Evolutionary conservation across 2,113 vertebrate species (phyloP), one percentile per base, ranked within the genome.

Genomic region (Chionodraco myersi): DNA sequence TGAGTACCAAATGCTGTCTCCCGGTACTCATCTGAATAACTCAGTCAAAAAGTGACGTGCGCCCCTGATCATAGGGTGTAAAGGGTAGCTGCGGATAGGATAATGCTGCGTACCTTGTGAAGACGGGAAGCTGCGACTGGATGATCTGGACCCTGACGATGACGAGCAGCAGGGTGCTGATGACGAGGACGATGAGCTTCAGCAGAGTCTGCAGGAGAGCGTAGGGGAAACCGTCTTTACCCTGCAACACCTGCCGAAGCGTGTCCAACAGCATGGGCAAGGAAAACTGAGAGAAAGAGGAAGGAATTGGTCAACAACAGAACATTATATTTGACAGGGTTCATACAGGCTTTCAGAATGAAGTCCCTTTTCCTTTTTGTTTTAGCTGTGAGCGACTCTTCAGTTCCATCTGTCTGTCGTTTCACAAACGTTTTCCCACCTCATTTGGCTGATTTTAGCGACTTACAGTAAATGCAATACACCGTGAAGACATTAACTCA

Each of bases 71-170:
- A 21, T 16, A 48, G 21, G 3, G 18, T 10, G 7, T 30, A 30
- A 30, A 12, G 48, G 21, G 34, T 10, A 49, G 2, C 11, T 0
- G 5, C 47, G 16, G n/a, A 53, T 0, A 1, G 16, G 34, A 21
- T 13, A n/a, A 61, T 2, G 3, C 3, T 10, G 6, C 76, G 13
- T 79, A 99, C 97, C 98, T 98, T 90, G 98, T 99, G 88, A 99
- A 99, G 44, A 99, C 97, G 7, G 98, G 98, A 56, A 99, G 95
- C 80, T 99, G 98, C 2, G 98, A 99, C 75, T 99, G 98, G 88
- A 99, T 99, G 88, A 99, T 94, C 51, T 99, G 98, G 66, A 99
- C 98, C 87, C 98, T 95, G 83, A 99, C 64, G 81, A 99, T 97
- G 79, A 99, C 97, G 70, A 99, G 96, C 34, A 99, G 93, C 54